phyloP scores from a whole-genome alignment of 2,113 vertebrate species.

The Elanoides forficatus region DNA sequence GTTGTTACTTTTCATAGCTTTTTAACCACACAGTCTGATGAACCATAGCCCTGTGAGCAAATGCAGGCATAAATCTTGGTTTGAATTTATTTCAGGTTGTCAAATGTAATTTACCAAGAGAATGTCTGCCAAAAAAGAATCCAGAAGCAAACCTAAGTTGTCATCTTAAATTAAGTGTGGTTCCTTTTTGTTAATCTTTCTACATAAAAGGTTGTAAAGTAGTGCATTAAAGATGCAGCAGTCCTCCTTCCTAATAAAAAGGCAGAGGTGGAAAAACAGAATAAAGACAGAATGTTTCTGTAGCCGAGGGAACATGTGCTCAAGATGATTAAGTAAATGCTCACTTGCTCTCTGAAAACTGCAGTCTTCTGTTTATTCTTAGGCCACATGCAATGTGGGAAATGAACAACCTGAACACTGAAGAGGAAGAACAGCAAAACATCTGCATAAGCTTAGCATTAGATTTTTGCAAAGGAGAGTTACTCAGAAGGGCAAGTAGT shows the following conservation, averaged over 20 bases:
- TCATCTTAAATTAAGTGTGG: constrained; percentile 69
- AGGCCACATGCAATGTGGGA: background rate
- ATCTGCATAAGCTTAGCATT: background rate
- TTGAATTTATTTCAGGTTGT: constrained; percentile 68
- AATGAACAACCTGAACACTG: background rate
- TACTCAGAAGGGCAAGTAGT: background rate
- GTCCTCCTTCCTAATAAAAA: background rate
- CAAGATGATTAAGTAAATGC: background rate
- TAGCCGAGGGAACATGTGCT: background rate
- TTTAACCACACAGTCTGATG: constrained; percentile 6
- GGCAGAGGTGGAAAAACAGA: constrained; percentile 3
- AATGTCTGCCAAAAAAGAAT: constrained; percentile 49
- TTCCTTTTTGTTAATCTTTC: constrained; percentile 66
- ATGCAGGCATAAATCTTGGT: constrained; percentile 59
- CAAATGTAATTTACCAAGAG: constrained; percentile 70
- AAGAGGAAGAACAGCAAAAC: background rate
- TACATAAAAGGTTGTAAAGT: constrained; percentile 46
- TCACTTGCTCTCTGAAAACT: background rate
- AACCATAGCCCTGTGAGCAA: constrained; percentile 33
- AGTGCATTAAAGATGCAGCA: constrained; percentile 27
- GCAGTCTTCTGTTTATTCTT: background rate
- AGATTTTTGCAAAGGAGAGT: background rate
- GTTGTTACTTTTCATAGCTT: constrained; percentile 44
- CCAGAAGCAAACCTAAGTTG: constrained; percentile 62
- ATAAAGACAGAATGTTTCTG: background rate